Conservation (phyloP, 2,888 invertebrate genomes). For the Choristoneura rosaceana region DNA sequence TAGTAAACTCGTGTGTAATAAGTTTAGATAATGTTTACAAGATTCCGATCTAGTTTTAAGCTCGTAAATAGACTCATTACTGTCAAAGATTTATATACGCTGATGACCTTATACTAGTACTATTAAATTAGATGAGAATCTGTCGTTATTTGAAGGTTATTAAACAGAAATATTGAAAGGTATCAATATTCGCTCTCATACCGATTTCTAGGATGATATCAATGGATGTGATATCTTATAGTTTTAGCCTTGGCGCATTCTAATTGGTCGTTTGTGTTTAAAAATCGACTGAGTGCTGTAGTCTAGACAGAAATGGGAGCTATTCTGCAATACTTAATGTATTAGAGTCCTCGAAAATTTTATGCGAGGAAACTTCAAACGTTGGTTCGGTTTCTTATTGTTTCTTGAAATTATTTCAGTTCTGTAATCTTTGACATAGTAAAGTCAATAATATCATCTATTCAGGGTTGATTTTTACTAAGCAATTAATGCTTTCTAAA, state of each 20-base stretch:
- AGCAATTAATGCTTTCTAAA: too few relatives aligned
- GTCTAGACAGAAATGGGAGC: neutral
- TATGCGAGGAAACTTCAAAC: neutral
- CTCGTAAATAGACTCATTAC: conserved; percentile 20
- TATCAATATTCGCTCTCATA: conserved; percentile 26
- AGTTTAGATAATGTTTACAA: conserved; percentile 8
- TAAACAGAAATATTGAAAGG: conserved; percentile 29
- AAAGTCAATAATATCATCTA: too few relatives aligned
- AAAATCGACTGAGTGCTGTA: conserved; percentile 6
- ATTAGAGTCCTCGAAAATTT: neutral
- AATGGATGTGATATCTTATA: conserved; percentile 4
- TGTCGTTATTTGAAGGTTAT: conserved; percentile 33
- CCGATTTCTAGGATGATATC: conserved; percentile 16
- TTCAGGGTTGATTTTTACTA: too few relatives aligned
- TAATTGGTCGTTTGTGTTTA: conserved; percentile 7
- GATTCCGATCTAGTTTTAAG: conserved; percentile 29
- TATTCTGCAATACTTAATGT: neutral
- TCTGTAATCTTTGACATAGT: neutral
- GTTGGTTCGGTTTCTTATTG: neutral
- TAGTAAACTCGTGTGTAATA: neutral
- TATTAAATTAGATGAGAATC: conserved; percentile 31
- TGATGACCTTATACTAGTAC: conserved; percentile 32
- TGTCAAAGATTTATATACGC: conserved; percentile 24
- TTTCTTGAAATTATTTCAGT: neutral
- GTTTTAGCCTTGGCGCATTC: conserved; percentile 28